phyloP scores from a whole-genome alignment of 1,140 invertebrate species.

The Pentalonia nigronervosa region DNA sequence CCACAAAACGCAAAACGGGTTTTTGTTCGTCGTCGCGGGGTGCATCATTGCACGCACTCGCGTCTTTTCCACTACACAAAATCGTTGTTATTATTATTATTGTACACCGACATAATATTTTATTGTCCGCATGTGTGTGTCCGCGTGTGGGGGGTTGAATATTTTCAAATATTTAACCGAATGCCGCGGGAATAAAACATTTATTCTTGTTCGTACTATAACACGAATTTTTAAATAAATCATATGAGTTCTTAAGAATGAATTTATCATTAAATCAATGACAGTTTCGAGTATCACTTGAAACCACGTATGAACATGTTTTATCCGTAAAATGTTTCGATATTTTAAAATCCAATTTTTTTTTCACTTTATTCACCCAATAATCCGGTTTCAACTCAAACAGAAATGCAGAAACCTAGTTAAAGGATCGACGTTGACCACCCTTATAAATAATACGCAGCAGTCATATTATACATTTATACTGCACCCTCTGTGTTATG shows the following conservation, averaged over 20 bases:
- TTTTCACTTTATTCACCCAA: not conserved
- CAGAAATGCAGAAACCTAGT: not conserved
- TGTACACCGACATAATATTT: not conserved
- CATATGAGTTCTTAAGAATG: not conserved
- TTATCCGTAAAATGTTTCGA: not conserved
- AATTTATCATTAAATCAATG: not conserved
- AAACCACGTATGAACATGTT: not conserved
- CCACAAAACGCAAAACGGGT: not conserved
- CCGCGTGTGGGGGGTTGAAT: slow-evolving; percentile 14
- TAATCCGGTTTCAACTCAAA: not conserved
- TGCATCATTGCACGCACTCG: not conserved
- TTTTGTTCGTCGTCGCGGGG: slow-evolving; percentile 19
- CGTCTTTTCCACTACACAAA: not conserved
- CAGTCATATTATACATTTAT: not conserved
- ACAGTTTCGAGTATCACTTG: not conserved
- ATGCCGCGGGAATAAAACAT: not conserved
- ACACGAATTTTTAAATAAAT: not conserved
- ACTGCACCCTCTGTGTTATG: not conserved
- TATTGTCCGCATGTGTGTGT: not conserved
- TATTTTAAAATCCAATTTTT: not conserved
- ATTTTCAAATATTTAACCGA: slow-evolving; percentile 9
- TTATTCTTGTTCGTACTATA: not conserved
- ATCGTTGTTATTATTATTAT: not conserved
- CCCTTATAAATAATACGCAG: not conserved
- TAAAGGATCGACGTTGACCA: not conserved